Evolutionary conservation across 2,797 vertebrate species (phyloP).

Genomic region (Microhierax caerulescens): DNA sequence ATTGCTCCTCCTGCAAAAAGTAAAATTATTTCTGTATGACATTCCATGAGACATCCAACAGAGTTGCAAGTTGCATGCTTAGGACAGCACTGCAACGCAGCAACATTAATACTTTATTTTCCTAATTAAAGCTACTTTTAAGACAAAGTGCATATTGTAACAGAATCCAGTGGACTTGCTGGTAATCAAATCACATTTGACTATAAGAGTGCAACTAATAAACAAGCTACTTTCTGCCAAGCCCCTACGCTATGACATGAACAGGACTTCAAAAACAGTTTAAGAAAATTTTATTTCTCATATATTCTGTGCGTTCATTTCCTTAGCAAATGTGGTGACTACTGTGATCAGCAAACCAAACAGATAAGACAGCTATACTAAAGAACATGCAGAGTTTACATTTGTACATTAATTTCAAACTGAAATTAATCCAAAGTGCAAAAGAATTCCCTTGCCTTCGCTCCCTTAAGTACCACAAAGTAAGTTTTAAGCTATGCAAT

Average conservation of each 20-base stretch:
- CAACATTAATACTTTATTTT: background rate
- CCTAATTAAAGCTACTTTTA: background rate
- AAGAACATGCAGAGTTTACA: background rate
- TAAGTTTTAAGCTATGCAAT: background rate
- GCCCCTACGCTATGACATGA: background rate
- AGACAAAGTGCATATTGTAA: background rate
- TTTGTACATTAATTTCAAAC: background rate
- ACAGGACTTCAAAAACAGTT: background rate
- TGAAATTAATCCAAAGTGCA: background rate
- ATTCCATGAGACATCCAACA: rapidly evolving
- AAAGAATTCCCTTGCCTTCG: background rate
- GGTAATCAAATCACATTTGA: background rate
- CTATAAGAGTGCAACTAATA: background rate
- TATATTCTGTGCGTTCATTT: background rate
- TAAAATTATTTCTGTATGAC: background rate
- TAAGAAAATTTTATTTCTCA: background rate
- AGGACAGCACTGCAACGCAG: background rate
- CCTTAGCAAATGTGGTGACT: background rate
- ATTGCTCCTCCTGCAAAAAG: background rate
- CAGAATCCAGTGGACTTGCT: background rate
- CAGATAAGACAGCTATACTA: background rate
- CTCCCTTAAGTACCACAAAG: background rate
- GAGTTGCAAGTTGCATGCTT: background rate
- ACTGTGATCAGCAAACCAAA: background rate
- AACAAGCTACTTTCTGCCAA: background rate